Evolutionary conservation across 2,113 vertebrate species (phyloP).

Genomic region (Tursiops truncatus): DNA sequence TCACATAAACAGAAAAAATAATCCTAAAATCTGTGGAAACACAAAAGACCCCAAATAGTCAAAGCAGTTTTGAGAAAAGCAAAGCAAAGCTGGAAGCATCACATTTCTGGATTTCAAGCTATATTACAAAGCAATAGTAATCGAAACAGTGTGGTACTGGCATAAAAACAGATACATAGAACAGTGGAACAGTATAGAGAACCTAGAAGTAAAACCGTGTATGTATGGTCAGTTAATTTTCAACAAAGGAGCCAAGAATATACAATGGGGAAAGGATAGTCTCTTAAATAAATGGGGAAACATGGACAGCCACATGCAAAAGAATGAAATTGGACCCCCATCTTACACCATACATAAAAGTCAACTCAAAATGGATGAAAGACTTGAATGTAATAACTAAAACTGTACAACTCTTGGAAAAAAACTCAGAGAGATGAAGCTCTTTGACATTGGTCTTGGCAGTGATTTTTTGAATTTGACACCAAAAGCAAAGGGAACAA

Average conservation of each 20-base stretch:
- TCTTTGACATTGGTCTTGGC: neutral
- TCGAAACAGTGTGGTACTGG: neutral
- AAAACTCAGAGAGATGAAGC: neutral
- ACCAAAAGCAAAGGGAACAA: neutral
- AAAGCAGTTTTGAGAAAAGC: neutral
- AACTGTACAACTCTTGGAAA: neutral
- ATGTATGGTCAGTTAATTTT: neutral
- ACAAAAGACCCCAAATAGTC: neutral
- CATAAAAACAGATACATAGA: neutral
- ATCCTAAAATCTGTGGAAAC: neutral
- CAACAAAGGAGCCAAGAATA: neutral
- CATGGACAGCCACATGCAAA: neutral
- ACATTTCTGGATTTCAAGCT: neutral
- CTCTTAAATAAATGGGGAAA: neutral
- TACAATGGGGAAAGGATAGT: neutral
- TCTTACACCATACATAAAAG: neutral
- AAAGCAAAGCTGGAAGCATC: neutral
- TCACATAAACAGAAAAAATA: neutral
- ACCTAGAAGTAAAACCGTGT: neutral
- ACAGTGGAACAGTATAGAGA: neutral
- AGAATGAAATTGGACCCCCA: neutral
- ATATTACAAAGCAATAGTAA: neutral
- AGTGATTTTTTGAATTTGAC: neutral
- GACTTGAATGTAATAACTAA: neutral
- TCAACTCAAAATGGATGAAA: neutral